Evolutionary conservation across 37 sponge, comb jelly and placozoan genomes (phyloP).

Genomic region (Tethya wilhelma): DNA sequence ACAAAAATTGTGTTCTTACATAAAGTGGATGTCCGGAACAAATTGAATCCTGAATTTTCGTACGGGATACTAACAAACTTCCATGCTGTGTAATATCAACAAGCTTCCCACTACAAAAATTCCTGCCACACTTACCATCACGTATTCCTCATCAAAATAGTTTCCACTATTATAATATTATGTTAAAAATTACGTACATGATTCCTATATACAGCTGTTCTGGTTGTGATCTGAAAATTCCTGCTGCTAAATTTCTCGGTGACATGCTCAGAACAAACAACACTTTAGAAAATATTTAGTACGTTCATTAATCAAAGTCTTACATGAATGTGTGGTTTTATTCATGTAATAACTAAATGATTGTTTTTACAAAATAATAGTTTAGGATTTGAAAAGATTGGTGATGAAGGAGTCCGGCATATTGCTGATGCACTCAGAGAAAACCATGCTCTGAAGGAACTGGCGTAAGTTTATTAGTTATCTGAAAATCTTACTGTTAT

Average conservation of each 20-base stretch:
- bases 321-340: background rate
- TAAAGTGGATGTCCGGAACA: no score
- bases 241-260: background rate
- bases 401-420: conserved; percentile 11
- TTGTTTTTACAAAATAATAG: background rate
- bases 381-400: conserved; percentile 8
- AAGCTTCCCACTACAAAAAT: no score
- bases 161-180: no score
- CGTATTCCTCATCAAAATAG: no score
- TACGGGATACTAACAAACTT: no score
- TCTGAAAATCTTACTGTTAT: background rate
- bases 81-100: no score
- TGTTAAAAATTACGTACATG: background rate
- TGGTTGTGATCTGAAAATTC: background rate
- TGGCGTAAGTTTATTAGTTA: conserved; percentile 4
- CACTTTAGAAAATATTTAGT: background rate
- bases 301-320: background rate
- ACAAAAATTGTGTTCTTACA: background rate
- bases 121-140: no score
- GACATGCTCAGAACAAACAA: conserved; percentile 9
- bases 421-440: conserved; percentile 3
- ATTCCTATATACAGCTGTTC: conserved; percentile 22
- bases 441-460: conserved; percentile 14
- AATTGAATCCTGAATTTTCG: no score
- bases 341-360: background rate